Evolutionary conservation across 2,888 invertebrate species (phyloP), one percentile per base, ranked within the genome.

Genomic region (Drosophila histrio): DNA sequence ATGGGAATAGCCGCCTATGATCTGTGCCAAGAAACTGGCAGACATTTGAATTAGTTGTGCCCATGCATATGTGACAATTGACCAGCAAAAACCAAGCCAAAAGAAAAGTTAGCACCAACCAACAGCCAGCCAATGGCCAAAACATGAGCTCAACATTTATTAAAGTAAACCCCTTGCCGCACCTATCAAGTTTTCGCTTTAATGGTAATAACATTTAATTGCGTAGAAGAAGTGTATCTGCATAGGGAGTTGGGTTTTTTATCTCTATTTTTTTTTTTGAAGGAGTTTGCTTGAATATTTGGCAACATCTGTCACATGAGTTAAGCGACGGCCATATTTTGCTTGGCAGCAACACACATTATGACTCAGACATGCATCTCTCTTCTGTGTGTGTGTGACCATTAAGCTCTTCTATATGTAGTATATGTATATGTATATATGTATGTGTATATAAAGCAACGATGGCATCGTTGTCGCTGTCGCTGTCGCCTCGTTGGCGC

Each of bases 401-500:
- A 57, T 57, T 57, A 57, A 57, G 46, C 46, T 38, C 46, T 13
- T 49, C 58, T 54, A 63, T 44, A 61, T 47, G 57, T 54, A 64
- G 44, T 38, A 63, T 61, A 52, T 11, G 11, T 11, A 71, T 58
- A 54, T 54, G 41, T 52, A 30, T 21, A 36, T 30, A 28, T 38
- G 2, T 22, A 24, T 58, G 15, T 57, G 36, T 59, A 22, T 61
- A 75, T 75, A 72, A 79, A 79, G 64, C 67, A 63, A 56, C 60
- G 68, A 58, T 72, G 78, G 43, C 63, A 68, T 58, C 72, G 63
- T 65, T 65, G 66, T 72, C 64, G 66, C 60, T 65, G 66, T 72
- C 64, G 66, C 60, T 67, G 83, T 65, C 84, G 84, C 52, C 80
- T 67, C 59, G 54, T 41, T 85, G 80, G 85, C 80, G 80, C 80